Conservation (phyloP, 2,888 invertebrate species). For the Mycogona germanica region DNA sequence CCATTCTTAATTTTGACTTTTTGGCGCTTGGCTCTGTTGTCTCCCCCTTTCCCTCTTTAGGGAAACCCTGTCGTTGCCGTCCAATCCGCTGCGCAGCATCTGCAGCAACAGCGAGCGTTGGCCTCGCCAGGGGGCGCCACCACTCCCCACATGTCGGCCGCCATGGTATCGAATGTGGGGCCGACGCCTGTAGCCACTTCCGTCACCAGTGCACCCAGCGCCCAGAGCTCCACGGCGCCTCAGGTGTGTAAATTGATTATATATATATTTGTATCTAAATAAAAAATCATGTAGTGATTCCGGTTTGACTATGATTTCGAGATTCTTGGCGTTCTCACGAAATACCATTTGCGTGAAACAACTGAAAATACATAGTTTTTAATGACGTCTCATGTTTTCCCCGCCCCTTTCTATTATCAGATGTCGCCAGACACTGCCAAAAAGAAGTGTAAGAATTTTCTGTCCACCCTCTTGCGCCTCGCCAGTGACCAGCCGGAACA, state of each 20-base stretch:
- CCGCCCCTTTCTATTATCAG: constrained; percentile 17
- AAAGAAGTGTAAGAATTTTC: constrained; percentile 95
- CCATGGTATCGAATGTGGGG: constrained; percentile 1
- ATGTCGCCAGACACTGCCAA: constrained; percentile 65
- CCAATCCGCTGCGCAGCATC: constrained; percentile 10
- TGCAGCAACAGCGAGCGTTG: neutral
- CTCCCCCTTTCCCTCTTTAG: neutral
- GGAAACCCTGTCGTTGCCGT: constrained; percentile 15
- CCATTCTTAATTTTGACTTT: neutral
- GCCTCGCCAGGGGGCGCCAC: neutral
- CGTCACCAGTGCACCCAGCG: neutral
- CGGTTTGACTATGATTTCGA: too few species aligned
- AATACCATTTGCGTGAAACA: too few species aligned
- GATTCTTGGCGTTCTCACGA: too few species aligned
- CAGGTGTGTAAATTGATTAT: constrained; percentile 9
- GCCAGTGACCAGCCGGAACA: constrained; percentile 89
- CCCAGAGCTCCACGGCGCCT: constrained; percentile 3
- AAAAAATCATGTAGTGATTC: too few species aligned
- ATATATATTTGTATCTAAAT: too few species aligned
- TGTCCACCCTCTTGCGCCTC: constrained; percentile 86
- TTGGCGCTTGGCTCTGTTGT: neutral
- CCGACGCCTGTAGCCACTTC: constrained; percentile 3
- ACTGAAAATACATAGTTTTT: neutral
- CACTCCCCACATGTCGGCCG: neutral
- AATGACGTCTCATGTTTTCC: too few species aligned